Percentiles rank a stretch among this genome's conserved stretches.
Evolutionary conservation across 2,113 vertebrate genomes (phyloP).

Genomic region (Coracopsis vasa): DNA sequence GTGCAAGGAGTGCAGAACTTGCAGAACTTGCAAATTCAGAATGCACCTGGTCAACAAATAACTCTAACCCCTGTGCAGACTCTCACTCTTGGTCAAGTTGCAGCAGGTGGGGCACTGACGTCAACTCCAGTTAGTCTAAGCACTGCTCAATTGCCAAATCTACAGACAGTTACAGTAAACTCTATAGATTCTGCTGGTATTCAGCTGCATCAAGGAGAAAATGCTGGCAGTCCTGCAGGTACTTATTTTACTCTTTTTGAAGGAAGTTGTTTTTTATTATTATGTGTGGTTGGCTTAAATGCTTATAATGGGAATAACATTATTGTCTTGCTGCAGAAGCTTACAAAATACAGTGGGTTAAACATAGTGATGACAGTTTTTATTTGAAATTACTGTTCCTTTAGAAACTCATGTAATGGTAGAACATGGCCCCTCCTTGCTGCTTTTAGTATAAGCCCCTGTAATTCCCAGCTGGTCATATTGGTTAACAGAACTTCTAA

Average conservation of each 20-base stretch:
- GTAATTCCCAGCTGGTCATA: background rate
- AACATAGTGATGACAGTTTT: background rate
- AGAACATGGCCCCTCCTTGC: background rate
- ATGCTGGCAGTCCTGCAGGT: constrained; percentile 89
- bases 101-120: constrained; percentile 82
- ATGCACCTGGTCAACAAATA: constrained; percentile 93
- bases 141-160: constrained; percentile 93
- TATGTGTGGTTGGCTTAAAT: constrained; percentile 8
- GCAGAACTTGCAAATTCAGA: constrained; percentile 97
- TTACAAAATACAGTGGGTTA: background rate
- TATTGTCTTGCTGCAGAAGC: background rate
- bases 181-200: constrained; percentile 88
- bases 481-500: background rate
- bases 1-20: constrained; percentile 98
- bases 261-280: background rate
- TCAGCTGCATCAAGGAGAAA: constrained; percentile 88
- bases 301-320: background rate
- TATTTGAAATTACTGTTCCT: background rate
- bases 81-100: constrained; percentile 92
- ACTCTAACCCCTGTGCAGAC: constrained; percentile 97
- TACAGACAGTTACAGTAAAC: constrained; percentile 97
- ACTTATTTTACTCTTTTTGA: constrained; percentile 63
- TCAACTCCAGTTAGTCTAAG: constrained; percentile 88
- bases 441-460: background rate
- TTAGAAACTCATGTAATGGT: background rate